Conservation (phyloP, 2,113 vertebrate genomes). For the Condylura cristata region DNA sequence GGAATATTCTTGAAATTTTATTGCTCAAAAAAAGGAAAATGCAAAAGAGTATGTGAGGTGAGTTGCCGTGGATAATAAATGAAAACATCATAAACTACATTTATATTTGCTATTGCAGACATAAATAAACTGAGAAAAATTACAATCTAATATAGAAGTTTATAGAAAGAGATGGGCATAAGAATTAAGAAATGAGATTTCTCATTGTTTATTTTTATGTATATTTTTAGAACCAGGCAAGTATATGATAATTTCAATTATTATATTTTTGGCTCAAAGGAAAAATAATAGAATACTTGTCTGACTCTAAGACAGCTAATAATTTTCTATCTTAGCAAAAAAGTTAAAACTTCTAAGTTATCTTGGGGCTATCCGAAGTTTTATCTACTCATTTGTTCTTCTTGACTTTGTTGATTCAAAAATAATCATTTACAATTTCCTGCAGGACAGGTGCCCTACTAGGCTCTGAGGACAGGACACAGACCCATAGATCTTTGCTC, state of each 20-base stretch:
- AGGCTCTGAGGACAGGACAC: background rate
- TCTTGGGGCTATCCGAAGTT: background rate
- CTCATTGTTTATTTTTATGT: background rate
- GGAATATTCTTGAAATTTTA: background rate
- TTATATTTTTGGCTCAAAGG: constrained; percentile 4
- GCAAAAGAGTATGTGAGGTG: background rate
- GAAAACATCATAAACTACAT: background rate
- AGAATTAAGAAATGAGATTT: background rate
- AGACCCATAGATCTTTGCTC: background rate
- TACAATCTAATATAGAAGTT: constrained; percentile 5
- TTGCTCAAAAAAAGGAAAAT: constrained; percentile 29
- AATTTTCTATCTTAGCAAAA: background rate
- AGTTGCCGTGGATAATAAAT: background rate
- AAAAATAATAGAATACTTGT: background rate
- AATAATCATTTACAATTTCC: background rate
- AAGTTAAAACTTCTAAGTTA: constrained; percentile 4
- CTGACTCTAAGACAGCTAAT: background rate
- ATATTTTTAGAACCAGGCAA: background rate
- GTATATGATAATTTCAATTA: background rate
- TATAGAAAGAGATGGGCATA: background rate
- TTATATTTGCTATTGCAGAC: background rate
- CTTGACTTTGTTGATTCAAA: constrained; percentile 1
- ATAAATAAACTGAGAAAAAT: background rate
- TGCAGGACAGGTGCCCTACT: background rate
- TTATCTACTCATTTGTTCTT: background rate